Evolutionary conservation across 2,797 vertebrate genomes (phyloP).

Genomic region (Parauchenoglanis punctatus): DNA sequence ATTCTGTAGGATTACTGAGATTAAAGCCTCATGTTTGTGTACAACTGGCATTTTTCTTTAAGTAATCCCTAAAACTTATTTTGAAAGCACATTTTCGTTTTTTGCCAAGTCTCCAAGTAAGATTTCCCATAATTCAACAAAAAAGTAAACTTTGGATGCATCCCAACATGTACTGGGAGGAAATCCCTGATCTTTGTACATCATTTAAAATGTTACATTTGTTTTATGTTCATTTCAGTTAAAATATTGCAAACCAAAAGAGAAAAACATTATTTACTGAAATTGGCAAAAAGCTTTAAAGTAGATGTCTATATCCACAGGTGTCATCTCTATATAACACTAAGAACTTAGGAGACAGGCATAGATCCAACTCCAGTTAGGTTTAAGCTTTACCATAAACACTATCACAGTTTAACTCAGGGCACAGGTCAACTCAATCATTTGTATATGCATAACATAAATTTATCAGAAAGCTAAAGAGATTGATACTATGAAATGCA

Average conservation of each 20-base stretch:
- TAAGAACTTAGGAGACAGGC: neutral
- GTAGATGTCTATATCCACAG: neutral
- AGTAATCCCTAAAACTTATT: neutral
- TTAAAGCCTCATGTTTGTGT: neutral
- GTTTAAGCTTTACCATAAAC: neutral
- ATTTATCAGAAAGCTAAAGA: neutral
- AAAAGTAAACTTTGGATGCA: neutral
- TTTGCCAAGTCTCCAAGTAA: neutral
- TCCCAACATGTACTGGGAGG: neutral
- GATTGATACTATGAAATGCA: neutral
- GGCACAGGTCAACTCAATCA: neutral
- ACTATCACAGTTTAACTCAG: neutral
- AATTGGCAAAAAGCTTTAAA: neutral
- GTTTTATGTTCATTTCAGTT: neutral
- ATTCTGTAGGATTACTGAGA: neutral
- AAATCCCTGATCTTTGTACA: neutral
- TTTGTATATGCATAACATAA: too few species aligned
- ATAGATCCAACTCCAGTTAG: neutral
- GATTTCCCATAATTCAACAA: neutral
- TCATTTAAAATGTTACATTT: neutral
- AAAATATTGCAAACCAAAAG: too few species aligned
- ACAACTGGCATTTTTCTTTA: neutral
- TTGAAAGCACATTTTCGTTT: neutral
- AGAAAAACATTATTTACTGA: neutral
- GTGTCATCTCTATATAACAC: neutral